phyloP scores from a whole-genome alignment of 2,113 vertebrate genomes.

The Nibea albiflora region DNA sequence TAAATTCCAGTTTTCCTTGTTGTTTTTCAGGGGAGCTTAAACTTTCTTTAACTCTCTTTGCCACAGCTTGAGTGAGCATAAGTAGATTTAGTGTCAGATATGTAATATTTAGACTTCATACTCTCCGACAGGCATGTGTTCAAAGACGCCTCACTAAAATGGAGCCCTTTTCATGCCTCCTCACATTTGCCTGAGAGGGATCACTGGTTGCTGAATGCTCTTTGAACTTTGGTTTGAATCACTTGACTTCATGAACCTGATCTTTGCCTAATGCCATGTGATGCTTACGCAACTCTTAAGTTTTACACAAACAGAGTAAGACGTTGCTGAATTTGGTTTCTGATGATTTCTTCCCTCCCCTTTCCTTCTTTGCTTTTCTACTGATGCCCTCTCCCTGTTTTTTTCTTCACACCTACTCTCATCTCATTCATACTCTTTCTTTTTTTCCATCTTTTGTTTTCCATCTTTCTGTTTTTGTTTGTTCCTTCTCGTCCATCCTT shows the following conservation, averaged over 20 bases:
- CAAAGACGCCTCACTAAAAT: slow-evolving; percentile 81
- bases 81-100: slow-evolving; percentile 17
- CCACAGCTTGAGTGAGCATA: slow-evolving; percentile 42
- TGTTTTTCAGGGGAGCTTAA: slow-evolving; percentile 23
- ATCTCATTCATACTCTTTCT: slow-evolving; percentile 52
- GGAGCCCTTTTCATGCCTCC: slow-evolving; percentile 75
- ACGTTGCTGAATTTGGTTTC: slow-evolving; percentile 1
- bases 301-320: slow-evolving; percentile 29
- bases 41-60: slow-evolving; percentile 40
- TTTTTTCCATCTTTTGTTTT: slow-evolving; percentile 53
- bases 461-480: slow-evolving; percentile 45
- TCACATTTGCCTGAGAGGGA: slow-evolving; percentile 84
- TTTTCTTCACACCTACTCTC: slow-evolving; percentile 46
- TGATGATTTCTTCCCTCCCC: slow-evolving; percentile 19
- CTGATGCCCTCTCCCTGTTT: slow-evolving; percentile 56
- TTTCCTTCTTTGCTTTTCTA: slow-evolving; percentile 58
- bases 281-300: slow-evolving; percentile 54
- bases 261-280: slow-evolving; percentile 69
- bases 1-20: neutral
- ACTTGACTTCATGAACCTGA: slow-evolving; percentile 70
- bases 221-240: slow-evolving; percentile 81
- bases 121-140: slow-evolving; percentile 81
- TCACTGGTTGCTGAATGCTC: slow-evolving; percentile 86
- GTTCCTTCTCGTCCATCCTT: slow-evolving; percentile 31
- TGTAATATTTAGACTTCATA: slow-evolving; percentile 1